Base-by-base conservation (phyloP, 2,797 vertebrate genomes). In the Tokudaia muenninki region DNA sequence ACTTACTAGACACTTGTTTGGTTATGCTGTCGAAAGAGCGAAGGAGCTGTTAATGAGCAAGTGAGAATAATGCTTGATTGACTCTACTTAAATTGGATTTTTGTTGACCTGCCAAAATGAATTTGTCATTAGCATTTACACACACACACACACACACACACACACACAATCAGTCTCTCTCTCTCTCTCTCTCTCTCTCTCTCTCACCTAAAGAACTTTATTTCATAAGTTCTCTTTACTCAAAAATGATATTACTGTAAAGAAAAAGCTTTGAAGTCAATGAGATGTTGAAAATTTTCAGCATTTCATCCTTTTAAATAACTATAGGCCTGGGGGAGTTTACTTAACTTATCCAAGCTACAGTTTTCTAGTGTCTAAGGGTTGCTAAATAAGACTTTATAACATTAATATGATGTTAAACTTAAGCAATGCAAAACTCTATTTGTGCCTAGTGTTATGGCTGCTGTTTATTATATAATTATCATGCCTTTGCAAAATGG, bases 51-150 rank as follows among this genome's bases (percentile, higher is more conserved):
- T 97, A 96, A 97, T 97, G 97, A 97, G 83, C 72, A 93, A 96
- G 77, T 92, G 91, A 26, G 55, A 96, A 90, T 83, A 90, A 83
- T 84, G 84, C 80, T 93, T 97, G 91, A 97, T 94, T 97, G 94
- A 95, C 87, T 97, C 82, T 84, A 94, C 91, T 95, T 95, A 96
- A 98, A 97, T 97, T 98, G 92, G 80, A 96, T 95, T 97, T 97
- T 96, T 97, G 92, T 96, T 96, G 92, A 95, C 86, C 94, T 95
- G 83, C 41, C 96, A 97, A 97, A 96, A 67, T 96, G 89, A 97
- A 94, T 95, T 94, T 97, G 80, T 95, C 91, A 78, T 95, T 94
- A 92, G 14, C 83, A 93, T 96, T 96, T 95, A 95, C 3, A 74
- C n/a, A 74, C 2, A 55, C 44, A 70, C 44, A 90, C 57, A 81